These are phyloP conservation scores for Sinohyriopsis cumingii DNA, from an alignment of 2,888 invertebrate genomes.

Conservation along the genomic window DNA sequence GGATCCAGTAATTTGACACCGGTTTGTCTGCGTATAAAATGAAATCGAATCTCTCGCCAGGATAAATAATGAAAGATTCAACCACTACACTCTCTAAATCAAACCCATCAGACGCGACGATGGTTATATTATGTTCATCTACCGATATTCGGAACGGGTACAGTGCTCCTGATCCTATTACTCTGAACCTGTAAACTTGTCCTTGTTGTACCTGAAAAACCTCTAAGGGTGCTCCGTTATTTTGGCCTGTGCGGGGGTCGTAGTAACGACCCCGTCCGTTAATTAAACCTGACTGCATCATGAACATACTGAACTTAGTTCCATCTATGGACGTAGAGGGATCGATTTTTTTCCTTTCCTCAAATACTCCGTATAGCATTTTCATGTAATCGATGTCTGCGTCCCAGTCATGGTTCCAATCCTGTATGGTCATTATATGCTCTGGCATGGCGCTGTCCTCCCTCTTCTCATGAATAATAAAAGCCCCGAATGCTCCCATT, in stretches of 20 bases:
- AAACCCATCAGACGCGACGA: slow-evolving; percentile 39
- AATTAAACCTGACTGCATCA: slow-evolving; percentile 43
- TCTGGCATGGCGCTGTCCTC: slow-evolving; percentile 17
- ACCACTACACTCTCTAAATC: slow-evolving; percentile 30
- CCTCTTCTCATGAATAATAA: slow-evolving; percentile 27
- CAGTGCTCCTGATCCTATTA: slow-evolving; percentile 33
- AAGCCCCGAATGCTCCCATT: slow-evolving; percentile 42
- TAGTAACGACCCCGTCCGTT: slow-evolving; percentile 53
- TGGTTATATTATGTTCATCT: slow-evolving; percentile 33
- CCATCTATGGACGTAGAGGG: slow-evolving; percentile 13
- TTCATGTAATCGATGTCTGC: slow-evolving; percentile 18
- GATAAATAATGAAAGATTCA: slow-evolving; percentile 26
- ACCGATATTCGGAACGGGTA: slow-evolving; percentile 35
- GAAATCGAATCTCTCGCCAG: slow-evolving; percentile 46
- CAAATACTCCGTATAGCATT: slow-evolving; percentile 15
- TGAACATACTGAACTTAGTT: slow-evolving; percentile 8
- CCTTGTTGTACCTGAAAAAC: slow-evolving; percentile 22
- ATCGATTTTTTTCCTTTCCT: neutral
- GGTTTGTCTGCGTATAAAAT: slow-evolving; percentile 28
- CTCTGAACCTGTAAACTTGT: slow-evolving; percentile 30
- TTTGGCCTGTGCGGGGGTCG: slow-evolving; percentile 3
- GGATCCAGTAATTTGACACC: slow-evolving; percentile 39
- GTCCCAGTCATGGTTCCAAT: slow-evolving; percentile 45
- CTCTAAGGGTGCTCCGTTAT: slow-evolving; percentile 27
- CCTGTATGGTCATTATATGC: slow-evolving; percentile 38